A percentile compares a stretch with the other conserved stretches of the same genome.
Conservation (phyloP, 2,888 invertebrate species). For the Stegana nigrithorax region DNA sequence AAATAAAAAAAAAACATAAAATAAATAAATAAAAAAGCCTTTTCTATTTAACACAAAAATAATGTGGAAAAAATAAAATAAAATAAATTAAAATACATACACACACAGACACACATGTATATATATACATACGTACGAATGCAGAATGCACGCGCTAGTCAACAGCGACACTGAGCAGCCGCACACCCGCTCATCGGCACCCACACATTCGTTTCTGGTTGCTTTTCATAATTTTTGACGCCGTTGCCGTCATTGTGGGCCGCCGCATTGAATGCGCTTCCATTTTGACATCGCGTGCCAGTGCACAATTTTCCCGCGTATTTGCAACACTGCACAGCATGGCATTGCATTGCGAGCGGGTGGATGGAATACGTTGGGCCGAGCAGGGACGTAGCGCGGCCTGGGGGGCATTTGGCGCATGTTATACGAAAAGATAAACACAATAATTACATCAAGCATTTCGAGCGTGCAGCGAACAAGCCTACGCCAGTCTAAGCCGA, state of each 20-base stretch:
- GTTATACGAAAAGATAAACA: constrained; percentile 48
- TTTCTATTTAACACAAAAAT: not conserved
- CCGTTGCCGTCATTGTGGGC: too few species aligned
- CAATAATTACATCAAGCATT: constrained; percentile 52
- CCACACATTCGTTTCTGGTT: not conserved
- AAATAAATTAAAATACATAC: not conserved
- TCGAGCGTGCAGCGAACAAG: constrained; percentile 50
- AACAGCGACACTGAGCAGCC: not conserved
- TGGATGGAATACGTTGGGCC: constrained; percentile 23
- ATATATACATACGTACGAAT: constrained; percentile 49
- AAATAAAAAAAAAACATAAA: not conserved
- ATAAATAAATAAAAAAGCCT: not conserved
- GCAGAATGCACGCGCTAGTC: constrained; percentile 45
- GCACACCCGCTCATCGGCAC: not conserved
- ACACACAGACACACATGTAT: not conserved
- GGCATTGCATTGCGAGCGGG: constrained; percentile 37
- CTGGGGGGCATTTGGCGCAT: constrained; percentile 8
- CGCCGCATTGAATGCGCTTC: not conserved
- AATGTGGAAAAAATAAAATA: constrained; percentile 14
- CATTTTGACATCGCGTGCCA: constrained; percentile 63
- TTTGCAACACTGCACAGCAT: constrained; percentile 42
- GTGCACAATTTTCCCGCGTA: constrained; percentile 61
- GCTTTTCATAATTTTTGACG: constrained; percentile 2
- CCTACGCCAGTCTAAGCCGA: constrained; percentile 50
- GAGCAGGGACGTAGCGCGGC: constrained; percentile 12